Conservation (phyloP, 2,113 vertebrate species). For the Empidonax traillii region DNA sequence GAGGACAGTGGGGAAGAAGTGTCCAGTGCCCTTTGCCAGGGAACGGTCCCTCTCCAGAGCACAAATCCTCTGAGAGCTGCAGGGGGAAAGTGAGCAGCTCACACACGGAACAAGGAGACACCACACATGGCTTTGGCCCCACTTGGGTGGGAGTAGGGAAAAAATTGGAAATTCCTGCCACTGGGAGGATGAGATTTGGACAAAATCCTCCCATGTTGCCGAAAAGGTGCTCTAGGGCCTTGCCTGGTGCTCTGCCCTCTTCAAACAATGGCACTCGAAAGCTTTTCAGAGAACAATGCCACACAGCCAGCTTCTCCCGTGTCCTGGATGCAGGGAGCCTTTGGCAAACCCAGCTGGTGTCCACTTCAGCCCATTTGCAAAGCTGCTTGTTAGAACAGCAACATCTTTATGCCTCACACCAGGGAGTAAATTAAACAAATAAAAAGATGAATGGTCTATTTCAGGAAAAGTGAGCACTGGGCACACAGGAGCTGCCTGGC, state of each 20-base stretch:
- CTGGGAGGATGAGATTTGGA: neutral
- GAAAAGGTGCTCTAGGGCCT: neutral
- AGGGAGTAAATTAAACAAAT: neutral
- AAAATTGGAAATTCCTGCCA: neutral
- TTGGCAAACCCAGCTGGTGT: neutral
- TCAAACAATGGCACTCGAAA: neutral
- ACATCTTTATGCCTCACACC: neutral
- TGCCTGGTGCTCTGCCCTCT: neutral
- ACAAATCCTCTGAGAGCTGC: rapidly evolving
- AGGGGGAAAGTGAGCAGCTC: neutral
- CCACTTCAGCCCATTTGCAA: neutral
- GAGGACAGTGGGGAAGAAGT: neutral
- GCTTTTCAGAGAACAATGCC: neutral
- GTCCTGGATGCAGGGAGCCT: neutral
- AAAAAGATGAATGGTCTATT: neutral
- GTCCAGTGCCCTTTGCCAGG: neutral
- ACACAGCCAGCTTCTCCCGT: neutral
- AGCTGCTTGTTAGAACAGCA: neutral
- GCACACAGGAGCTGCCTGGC: neutral
- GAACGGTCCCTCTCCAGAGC: neutral
- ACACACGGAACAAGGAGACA: neutral
- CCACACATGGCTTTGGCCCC: too few species aligned
- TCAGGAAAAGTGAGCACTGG: neutral
- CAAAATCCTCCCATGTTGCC: neutral
- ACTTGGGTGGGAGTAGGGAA: neutral